phyloP scores from a whole-genome alignment of 2,888 invertebrate genomes.

The Zygothrica quintamaculata region DNA sequence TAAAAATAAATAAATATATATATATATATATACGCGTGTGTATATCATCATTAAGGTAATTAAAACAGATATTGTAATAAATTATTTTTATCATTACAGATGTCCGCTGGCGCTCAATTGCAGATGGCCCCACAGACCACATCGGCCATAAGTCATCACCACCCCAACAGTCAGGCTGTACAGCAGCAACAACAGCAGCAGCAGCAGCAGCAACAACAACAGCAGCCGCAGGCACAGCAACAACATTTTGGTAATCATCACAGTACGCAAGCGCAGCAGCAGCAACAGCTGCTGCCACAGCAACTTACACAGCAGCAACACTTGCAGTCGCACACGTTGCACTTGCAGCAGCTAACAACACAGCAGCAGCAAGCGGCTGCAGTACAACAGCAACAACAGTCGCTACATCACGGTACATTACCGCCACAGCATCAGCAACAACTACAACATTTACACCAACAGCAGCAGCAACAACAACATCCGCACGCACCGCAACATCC shows the following conservation, averaged over 20 bases:
- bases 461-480: conserved; percentile 61
- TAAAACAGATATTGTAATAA: conserved; percentile 26
- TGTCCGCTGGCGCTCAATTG: conserved; percentile 98
- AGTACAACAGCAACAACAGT: conserved; percentile 51
- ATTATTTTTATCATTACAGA: conserved; percentile 86
- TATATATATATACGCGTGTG: conserved; percentile 1
- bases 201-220: conserved; percentile 63
- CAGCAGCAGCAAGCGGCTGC: conserved; percentile 60
- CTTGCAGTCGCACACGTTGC: conserved; percentile 64
- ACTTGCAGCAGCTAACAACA: conserved; percentile 63
- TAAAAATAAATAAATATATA: conserved; percentile 8
- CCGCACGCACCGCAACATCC: conserved; percentile 60
- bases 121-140: conserved; percentile 98
- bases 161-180: conserved; percentile 75
- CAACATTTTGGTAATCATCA: conserved; percentile 71
- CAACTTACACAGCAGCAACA: conserved; percentile 61
- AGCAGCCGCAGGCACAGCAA: conserved; percentile 64
- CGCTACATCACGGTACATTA: conserved; percentile 42
- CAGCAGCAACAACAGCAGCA: conserved; percentile 79
- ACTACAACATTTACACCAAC: conserved; percentile 62
- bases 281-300: conserved; percentile 56
- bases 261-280: conserved; percentile 67
- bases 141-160: conserved; percentile 85
- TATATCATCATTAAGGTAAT: neutral
- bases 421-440: conserved; percentile 60